phyloP scores from a whole-genome alignment of 2,888 invertebrate species.

The Caenorhabditis imperialis region DNA sequence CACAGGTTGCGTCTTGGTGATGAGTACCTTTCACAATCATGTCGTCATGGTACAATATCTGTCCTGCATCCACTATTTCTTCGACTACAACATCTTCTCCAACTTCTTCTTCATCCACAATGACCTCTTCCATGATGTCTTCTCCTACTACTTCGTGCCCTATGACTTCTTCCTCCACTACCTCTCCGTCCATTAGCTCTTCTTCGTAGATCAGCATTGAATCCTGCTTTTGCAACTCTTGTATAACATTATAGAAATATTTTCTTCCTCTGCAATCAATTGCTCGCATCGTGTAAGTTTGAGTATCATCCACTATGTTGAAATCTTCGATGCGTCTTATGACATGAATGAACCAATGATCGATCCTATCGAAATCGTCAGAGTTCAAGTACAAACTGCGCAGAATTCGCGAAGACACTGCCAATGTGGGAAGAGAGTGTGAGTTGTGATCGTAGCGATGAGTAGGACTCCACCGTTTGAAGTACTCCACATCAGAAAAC shows the following conservation, averaged over 20 bases:
- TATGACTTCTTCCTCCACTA: constrained; percentile 32
- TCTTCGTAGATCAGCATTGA: constrained; percentile 30
- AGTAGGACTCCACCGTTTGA: constrained; percentile 60
- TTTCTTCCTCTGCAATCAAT: constrained; percentile 9
- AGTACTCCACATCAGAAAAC: constrained; percentile 17
- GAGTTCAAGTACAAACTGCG: constrained; percentile 37
- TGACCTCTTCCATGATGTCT: constrained; percentile 17
- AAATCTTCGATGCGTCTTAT: constrained; percentile 35
- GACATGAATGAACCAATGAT: constrained; percentile 47
- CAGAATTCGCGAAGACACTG: constrained; percentile 38
- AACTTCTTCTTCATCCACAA: constrained; percentile 7
- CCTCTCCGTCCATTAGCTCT: constrained; percentile 21
- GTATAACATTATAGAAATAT: constrained; percentile 5
- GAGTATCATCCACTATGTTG: constrained; percentile 2
- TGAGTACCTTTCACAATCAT: constrained; percentile 1
- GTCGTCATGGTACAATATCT: not conserved
- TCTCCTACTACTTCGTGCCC: constrained; percentile 35
- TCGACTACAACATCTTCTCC: constrained; percentile 10
- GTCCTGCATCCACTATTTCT: not conserved
- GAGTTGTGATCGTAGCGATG: constrained; percentile 34
- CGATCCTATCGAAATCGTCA: constrained; percentile 27
- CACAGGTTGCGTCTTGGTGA: not conserved
- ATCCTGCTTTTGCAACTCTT: not conserved
- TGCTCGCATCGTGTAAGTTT: constrained; percentile 22
- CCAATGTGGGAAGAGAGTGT: constrained; percentile 54